Percentiles rank a stretch among this genome's conserved stretches.
Conservation (phyloP, 2,113 vertebrate species). For the Melanostigma gelatinosum region DNA sequence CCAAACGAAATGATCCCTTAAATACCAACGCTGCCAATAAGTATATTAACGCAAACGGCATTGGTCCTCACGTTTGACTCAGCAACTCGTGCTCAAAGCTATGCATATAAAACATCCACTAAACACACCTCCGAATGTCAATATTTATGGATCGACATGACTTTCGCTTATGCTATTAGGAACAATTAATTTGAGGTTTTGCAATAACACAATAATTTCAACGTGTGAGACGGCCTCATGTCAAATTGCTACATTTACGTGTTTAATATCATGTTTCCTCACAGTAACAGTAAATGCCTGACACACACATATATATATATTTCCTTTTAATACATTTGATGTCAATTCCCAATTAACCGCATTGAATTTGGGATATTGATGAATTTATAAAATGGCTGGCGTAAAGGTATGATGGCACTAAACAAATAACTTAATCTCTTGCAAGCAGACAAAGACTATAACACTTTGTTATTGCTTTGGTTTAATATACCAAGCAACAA, state of each 20-base stretch:
- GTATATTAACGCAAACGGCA: slow-evolving; percentile 12
- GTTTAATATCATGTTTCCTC: neutral
- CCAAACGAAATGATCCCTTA: slow-evolving; percentile 25
- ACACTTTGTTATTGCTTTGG: neutral
- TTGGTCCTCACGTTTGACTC: slow-evolving; percentile 11
- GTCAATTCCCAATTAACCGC: neutral
- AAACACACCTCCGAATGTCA: slow-evolving; percentile 3
- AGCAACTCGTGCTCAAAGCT: neutral
- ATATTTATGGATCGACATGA: neutral
- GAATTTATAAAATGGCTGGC: neutral
- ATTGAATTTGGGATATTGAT: neutral
- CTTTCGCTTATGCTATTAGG: neutral
- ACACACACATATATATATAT: neutral
- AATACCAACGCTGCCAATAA: slow-evolving; percentile 20
- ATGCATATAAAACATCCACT: slow-evolving; percentile 7
- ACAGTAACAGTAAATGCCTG: neutral
- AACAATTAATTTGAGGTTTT: neutral
- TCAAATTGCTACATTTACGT: neutral
- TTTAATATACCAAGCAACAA: neutral
- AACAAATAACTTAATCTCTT: neutral
- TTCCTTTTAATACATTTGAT: neutral
- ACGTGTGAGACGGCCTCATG: neutral
- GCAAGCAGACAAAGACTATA: neutral
- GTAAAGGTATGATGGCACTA: neutral
- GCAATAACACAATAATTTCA: neutral